Evolutionary conservation across 2,888 invertebrate genomes (phyloP).

Genomic region (Diplolepis rosae): DNA sequence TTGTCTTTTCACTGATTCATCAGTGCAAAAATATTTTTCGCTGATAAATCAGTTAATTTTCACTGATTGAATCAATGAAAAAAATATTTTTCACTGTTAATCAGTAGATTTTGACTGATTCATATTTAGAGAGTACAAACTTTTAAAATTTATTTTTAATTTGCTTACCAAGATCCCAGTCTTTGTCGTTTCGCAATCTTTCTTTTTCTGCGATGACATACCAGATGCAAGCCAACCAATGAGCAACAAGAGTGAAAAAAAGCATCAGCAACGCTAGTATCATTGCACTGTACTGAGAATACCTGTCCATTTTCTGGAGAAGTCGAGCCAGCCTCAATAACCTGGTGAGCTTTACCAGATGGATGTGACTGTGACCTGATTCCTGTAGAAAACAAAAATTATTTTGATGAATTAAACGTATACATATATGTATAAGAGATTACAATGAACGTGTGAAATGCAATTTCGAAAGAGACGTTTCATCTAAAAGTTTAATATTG

Average conservation of each 20-base stretch:
- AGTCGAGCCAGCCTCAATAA: constrained; percentile 90
- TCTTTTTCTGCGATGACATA: constrained; percentile 95
- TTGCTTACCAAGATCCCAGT: constrained; percentile 91
- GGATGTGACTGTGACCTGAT: constrained; percentile 85
- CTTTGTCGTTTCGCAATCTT: constrained; percentile 78
- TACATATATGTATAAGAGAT: not conserved
- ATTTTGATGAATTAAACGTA: constrained; percentile 36
- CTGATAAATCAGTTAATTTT: too few species aligned
- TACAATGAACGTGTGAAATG: not conserved
- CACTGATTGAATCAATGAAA: too few species aligned
- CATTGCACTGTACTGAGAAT: constrained; percentile 96
- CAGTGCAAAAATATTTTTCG: too few species aligned
- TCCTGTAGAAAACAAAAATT: constrained; percentile 75
- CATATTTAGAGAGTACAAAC: too few species aligned
- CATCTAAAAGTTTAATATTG: not conserved
- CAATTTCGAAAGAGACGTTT: not conserved
- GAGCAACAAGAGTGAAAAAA: constrained; percentile 93
- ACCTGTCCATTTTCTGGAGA: constrained; percentile 96
- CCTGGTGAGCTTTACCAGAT: constrained; percentile 94
- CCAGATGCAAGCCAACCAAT: constrained; percentile 98
- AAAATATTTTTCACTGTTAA: too few species aligned
- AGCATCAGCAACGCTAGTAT: constrained; percentile 95
- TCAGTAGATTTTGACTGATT: too few species aligned
- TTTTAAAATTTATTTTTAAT: too few species aligned
- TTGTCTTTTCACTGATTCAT: too few species aligned